Evolutionary conservation across 2,888 invertebrate species (phyloP), one percentile per base, ranked within the genome.

Genomic region (Drosophila vallismaia): DNA sequence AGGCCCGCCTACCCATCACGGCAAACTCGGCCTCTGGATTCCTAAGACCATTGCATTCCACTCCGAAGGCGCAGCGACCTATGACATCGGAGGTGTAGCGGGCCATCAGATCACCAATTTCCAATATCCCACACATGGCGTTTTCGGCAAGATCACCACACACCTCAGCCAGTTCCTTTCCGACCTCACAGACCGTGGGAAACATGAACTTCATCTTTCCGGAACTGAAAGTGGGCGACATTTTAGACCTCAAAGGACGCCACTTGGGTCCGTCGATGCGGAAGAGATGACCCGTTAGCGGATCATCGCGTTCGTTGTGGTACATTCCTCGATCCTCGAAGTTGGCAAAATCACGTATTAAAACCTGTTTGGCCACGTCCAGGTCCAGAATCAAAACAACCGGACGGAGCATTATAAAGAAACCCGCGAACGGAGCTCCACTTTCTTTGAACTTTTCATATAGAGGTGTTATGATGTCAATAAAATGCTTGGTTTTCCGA

Each of bases 31-130:
- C 82, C 57, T 91, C 71, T 0, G 91, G 88, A 76, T 92, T 77
- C 3, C 83, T 79, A 33, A 92, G 79, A 10, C 91, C 90, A 59
- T 92, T 92, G 67, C 91, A 90, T 1, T 92, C 90, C 10, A 93
- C 77, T 2, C 92, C 92, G 70, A 93, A 93, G 1, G 90, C 92
- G 70, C 91, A 90, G 10, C 80, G 86, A 1, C 92, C 92, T 52
- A 93, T 92, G 0, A 93, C 92, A 75, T 93, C 93, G 6, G 92
- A 92, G 1, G 92, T 92, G 53, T 90, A 93, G 19, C 91, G 88
- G 0, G 91, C 90, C 56, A 90, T 84, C 0, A 91, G 62, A 26
- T 92, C 92, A 2, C 44, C 26, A 0, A 74, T 53, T 8, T 88
- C 88, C 6, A 82, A 9, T 29, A 87, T 76, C 26, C 76, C 77